Base-by-base conservation (phyloP, 1,140 invertebrate species). In the Teleogryllus occipitalis region DNA sequence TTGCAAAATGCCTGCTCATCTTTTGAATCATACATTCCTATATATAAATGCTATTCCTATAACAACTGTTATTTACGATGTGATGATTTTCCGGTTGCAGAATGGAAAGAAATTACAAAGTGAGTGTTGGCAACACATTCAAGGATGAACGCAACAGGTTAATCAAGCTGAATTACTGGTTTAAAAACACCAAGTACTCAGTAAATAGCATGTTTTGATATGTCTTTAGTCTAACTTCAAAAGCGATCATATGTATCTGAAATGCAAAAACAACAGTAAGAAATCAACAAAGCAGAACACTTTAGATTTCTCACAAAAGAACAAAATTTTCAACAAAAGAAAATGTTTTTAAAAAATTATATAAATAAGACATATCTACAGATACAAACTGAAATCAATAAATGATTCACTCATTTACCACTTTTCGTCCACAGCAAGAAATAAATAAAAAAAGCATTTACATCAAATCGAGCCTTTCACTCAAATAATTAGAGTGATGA, bases 371-470 rank as follows among this genome's bases (percentile, higher is more conserved):
- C 54, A 65, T 65, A 65, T 65, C 54, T 65, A 65, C 54, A 65
- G 54, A 65, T 14, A 65, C 10, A 65, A 65, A 65, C 18, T 18
- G 18, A 65, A 65, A 14, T 65, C 54, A 65, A 18, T 65, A 14
- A 65, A 65, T 65, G 54, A 65, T 65, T 65, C 54, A 65, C 54
- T 65, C 54, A 65, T 65, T 65, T 65, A 65, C 54, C 54, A 65
- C 54, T 65, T 65, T 65, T 65, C 54, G 54, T 65, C 54, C 54
- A 65, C 54, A 65, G 54, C 54, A 65, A 39, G 54, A 65, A 65
- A 65, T 65, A 65, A 65, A 65, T 65, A 65, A 65, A 65, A 65
- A 65, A 65, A 65, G 54, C 54, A 65, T 65, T 65, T 65, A 65
- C 54, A 65, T 65, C 54, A 65, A 14, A 18, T 65, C 54, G 18